Evolutionary conservation across 2,888 invertebrate genomes (phyloP), one percentile per base, ranked within the genome.

Genomic region (Caenorhabditis wallacei): DNA sequence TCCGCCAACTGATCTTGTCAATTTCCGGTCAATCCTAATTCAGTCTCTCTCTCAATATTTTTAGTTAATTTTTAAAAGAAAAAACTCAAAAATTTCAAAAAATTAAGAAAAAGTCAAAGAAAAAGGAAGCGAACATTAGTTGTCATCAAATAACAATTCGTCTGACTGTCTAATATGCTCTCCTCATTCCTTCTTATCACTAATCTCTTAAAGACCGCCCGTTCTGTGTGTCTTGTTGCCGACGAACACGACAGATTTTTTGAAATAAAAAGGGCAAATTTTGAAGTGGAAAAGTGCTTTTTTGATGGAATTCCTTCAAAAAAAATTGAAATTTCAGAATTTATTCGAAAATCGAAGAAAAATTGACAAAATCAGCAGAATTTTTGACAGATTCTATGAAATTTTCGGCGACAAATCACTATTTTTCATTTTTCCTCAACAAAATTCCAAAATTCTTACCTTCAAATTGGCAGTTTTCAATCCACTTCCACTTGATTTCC

Each of bases 391-490:
- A n/a, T n/a, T n/a, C n/a, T n/a, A n/a, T n/a, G n/a, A n/a, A n/a
- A n/a, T n/a, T n/a, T n/a, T n/a, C n/a, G n/a, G n/a, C n/a, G n/a
- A n/a, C n/a, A n/a, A n/a, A n/a, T n/a, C n/a, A n/a, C n/a, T n/a
- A n/a, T n/a, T n/a, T 5, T 40, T 40, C 16, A 40, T 40, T 30
- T 30, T 30, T 30, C 30, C 4, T 8, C 30, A 30, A 30, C 30
- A 0, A 56, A 56, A 56, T 46, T 43, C 1, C 8, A 24, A 20
- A 66, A 46, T 26, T 18, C 35, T 54, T 11, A 78, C 69, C 43
- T 70, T 78, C 24, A 69, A 69, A 59, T 78, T 68, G 0, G 54
- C 69, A 69, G 78, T 81, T 68, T 74, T 80, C 24, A 69, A 80
- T 53, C 72, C 46, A n/a, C 30, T 56, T 40, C 54, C 69, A 64